These are phyloP conservation scores for Passer montanus DNA, from an alignment of 2,113 vertebrate species.

Conservation along the genomic window DNA sequence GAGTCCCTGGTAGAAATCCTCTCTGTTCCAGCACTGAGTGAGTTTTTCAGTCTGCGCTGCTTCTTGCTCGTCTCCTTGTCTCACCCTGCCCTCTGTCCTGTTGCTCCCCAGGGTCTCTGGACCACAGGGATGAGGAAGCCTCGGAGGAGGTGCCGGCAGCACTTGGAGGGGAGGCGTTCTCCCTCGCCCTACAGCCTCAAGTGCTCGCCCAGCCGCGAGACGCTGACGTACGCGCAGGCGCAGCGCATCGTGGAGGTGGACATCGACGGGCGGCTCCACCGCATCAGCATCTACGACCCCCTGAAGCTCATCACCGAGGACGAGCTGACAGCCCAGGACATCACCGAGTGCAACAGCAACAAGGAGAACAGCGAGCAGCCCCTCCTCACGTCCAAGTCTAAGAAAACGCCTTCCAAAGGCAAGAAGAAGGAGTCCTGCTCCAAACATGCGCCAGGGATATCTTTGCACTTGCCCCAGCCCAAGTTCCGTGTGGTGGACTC, in stretches of 20 bases:
- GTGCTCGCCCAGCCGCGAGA: slow-evolving; percentile 89
- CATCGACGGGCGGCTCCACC: slow-evolving; percentile 93
- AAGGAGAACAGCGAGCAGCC: slow-evolving; percentile 97
- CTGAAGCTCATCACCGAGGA: slow-evolving; percentile 95
- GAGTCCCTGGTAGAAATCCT: background rate
- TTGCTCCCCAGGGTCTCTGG: background rate
- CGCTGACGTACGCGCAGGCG: slow-evolving; percentile 90
- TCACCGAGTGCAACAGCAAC: slow-evolving; percentile 96
- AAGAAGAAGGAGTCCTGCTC: slow-evolving; percentile 86
- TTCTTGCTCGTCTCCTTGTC: background rate
- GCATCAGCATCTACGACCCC: slow-evolving; percentile 94
- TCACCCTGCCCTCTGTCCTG: background rate
- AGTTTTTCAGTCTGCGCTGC: background rate
- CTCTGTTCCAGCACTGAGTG: fast-evolving
- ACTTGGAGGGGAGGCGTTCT: slow-evolving; percentile 78
- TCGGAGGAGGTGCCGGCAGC: slow-evolving; percentile 83
- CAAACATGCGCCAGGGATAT: slow-evolving; percentile 67
- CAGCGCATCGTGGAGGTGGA: slow-evolving; percentile 97
- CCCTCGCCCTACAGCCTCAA: slow-evolving; percentile 91
- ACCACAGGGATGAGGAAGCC: slow-evolving; percentile 89
- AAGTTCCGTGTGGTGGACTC: slow-evolving; percentile 87
- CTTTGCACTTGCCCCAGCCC: slow-evolving; percentile 86
- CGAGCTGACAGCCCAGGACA: slow-evolving; percentile 95
- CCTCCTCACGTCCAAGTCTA: slow-evolving; percentile 77
- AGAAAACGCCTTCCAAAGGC: slow-evolving; percentile 80